phyloP scores from a whole-genome alignment of 1,140 invertebrate species.

The Magallana gigas region DNA sequence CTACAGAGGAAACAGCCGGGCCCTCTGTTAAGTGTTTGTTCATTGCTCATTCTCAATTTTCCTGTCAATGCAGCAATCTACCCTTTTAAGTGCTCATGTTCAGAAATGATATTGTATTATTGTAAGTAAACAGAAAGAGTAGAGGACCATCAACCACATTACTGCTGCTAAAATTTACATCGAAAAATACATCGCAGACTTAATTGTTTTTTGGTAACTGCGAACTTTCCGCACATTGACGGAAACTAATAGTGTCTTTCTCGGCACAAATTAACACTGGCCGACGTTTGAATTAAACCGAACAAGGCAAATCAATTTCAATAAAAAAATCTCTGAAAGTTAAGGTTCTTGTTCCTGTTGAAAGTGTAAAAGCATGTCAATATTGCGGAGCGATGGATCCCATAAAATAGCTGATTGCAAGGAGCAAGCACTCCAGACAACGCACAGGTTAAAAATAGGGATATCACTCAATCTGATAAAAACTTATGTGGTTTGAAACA shows the following conservation, averaged over 20 bases:
- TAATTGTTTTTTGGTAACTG: neutral
- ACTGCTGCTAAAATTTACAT: neutral
- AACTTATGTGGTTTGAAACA: too few species aligned
- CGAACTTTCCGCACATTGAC: neutral
- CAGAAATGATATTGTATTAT: slow-evolving; percentile 13
- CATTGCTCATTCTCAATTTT: neutral
- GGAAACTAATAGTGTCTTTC: neutral
- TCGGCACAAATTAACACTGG: neutral
- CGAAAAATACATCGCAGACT: neutral
- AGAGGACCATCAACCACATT: neutral
- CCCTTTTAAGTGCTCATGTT: neutral
- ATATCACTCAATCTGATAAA: too few species aligned
- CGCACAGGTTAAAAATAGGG: too few species aligned
- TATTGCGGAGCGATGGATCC: neutral
- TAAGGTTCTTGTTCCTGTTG: neutral
- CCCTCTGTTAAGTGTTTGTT: neutral
- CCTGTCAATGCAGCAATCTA: neutral
- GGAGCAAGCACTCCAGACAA: too few species aligned
- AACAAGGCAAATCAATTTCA: slow-evolving; percentile 20
- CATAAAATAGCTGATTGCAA: neutral
- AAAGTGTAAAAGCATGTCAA: slow-evolving; percentile 28
- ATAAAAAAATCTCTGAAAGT: neutral
- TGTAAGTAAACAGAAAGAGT: slow-evolving; percentile 1
- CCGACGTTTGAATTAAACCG: neutral
- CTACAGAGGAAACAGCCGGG: neutral